Evolutionary conservation across 2,113 vertebrate genomes (phyloP), one percentile per base, ranked within the genome.

Genomic region (Plecotus auritus): DNA sequence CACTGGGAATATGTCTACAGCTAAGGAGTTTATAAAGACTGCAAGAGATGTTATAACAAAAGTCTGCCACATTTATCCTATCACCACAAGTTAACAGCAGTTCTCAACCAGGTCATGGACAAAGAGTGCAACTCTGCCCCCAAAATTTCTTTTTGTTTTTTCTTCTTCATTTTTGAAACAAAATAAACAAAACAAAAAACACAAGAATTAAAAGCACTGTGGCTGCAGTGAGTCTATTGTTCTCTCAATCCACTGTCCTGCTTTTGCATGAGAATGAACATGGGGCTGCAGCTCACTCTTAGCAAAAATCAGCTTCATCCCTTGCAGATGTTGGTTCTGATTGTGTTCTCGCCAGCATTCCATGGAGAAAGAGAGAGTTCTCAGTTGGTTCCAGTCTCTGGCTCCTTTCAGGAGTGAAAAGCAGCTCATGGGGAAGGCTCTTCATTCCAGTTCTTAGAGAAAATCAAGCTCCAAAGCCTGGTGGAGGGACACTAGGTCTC

Each of bases 391-490:
- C 95, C 56, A 73, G 96, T 96, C 95, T 96, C 92, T 88, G 91
- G 72, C 94, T 93, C 85, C 89, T 74, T 70, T 85, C 4, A 47
- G 0, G 16, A 92, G 80, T 3, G 70, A 88, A 88, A 95, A 96
- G 91, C 93, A 89, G 97, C 95, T 89, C 47, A 54, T 0, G 9
- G 90, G 97, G 96, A 95, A 94, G 93, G 95, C 73, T 90, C 89
- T 45, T 70, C 0, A 0, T 93, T 96, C 91, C 37, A 82, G 90
- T 97, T 93, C 96, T 98, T 99, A 99, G 98, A 99, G 98, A 98
- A 99, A 99, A 98, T 99, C 99, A 97, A 99, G 98, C 97, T 99
- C 99, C 32, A 99, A 98, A 97, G 99, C 99, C 98, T 99, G 99
- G 97, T 99, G 99, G 74, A 99, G 99, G 81, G 99, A 99, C 95